Evolutionary conservation across 2,113 vertebrate species (phyloP).

Genomic region (Silurus glanis): DNA sequence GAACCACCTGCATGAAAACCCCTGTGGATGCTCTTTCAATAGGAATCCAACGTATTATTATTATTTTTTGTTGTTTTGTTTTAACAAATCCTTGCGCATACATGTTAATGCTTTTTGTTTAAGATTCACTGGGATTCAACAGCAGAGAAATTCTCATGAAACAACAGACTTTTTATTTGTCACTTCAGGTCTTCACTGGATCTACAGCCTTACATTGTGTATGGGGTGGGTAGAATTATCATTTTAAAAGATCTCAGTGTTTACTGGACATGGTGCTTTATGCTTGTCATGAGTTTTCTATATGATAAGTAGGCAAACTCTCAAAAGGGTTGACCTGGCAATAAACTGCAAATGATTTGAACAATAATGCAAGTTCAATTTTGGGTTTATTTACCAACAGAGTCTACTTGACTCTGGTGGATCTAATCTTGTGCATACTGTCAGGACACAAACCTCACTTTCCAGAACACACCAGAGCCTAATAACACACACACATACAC

Average conservation of each 20-base stretch:
- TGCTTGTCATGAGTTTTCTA: neutral
- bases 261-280: neutral
- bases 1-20: neutral
- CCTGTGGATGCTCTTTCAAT: neutral
- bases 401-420: neutral
- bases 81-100: no score
- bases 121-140: no score
- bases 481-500: no score
- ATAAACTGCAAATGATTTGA: neutral
- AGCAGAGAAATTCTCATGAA: no score
- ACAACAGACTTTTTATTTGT: neutral
- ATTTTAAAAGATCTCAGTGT: neutral
- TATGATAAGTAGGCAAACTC: neutral
- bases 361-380: neutral
- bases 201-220: neutral
- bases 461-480: no score
- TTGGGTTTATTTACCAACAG: neutral
- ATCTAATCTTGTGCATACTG: neutral
- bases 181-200: neutral
- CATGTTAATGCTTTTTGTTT: no score
- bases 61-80: no score
- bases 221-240: neutral
- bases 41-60: neutral
- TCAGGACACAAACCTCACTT: no score
- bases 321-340: neutral